Base-by-base conservation (phyloP, 2,888 invertebrate species). In the Hirtodrosophila cameraria region DNA sequence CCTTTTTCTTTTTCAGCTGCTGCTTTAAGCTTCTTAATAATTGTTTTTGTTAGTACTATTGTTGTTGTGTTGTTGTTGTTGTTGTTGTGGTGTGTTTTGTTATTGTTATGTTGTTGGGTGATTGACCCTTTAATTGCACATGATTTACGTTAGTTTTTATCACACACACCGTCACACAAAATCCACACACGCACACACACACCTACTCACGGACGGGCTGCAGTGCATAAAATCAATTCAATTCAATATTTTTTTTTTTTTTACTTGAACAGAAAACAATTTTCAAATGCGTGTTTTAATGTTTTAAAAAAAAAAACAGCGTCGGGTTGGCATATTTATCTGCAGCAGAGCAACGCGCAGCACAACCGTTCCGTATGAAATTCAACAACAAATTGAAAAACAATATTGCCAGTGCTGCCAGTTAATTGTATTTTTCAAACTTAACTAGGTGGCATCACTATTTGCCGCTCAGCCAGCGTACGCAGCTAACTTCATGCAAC, bases 51-150 rank as follows among this genome's bases (percentile, higher is more conserved):
- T 65, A 18, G 43, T 18, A 31, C 25, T 45, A 18, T 16, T n/a
- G 28, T 38, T 55, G 28, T 28, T 42, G 36, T 42, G 36, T 20
- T 33, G 30, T 39, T 30, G 12, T 35, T 30, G 5, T 50, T 57
- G 15, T 30, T 66, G n/a, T 48, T 66, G 16, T n/a, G n/a, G n/a
- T n/a, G n/a, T n/a, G n/a, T 23, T 1, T 23, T 23, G 8, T 23
- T 23, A 6, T 50, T 58, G 16, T 59, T 58, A 38, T 55, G 42
- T 28, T 68, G 23, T 27, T 66, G 52, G 75, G 70, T 79, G 73
- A 79, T 65, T 75, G 79, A 73, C 76, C 79, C 46, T 69, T 55
- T 74, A 79, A 74, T 78, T 76, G 59, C 79, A 79, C 63, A 75
- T 61, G 60, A 68, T 61, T 75, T 70, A 53, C 52, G 53, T 61